phyloP scores from a whole-genome alignment of 2,113 vertebrate species.

The Bungarus multicinctus region DNA sequence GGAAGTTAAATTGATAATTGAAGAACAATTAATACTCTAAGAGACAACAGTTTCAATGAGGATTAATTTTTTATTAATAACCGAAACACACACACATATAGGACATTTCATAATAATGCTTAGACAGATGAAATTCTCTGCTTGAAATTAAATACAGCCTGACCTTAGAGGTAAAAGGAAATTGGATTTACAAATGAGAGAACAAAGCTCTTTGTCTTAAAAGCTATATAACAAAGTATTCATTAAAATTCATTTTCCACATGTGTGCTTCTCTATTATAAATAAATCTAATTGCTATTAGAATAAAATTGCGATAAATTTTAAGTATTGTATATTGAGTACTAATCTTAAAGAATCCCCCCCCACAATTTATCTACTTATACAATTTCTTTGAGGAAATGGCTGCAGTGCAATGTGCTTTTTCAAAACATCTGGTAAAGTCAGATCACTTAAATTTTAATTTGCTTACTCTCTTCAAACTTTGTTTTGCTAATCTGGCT shows the following conservation, averaged over 20 bases:
- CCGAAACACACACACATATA: conserved; percentile 35
- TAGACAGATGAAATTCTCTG: conserved; percentile 49
- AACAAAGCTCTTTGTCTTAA: conserved; percentile 46
- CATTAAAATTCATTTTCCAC: conserved; percentile 57
- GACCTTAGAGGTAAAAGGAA: conserved; percentile 35
- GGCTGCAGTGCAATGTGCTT: conserved; percentile 41
- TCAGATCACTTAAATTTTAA: conserved; percentile 33
- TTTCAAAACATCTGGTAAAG: conserved; percentile 24
- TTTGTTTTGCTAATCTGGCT: conserved; percentile 52
- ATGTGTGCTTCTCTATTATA: conserved; percentile 30
- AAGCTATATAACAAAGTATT: conserved; percentile 43
- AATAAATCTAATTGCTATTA: conserved; percentile 50
- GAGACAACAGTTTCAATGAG: conserved; percentile 35
- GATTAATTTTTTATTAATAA: conserved; percentile 51
- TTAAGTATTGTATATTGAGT: conserved; percentile 51
- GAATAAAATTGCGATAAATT: conserved; percentile 50
- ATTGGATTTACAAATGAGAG: background rate
- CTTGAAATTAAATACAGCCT: conserved; percentile 47
- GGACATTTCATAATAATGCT: conserved; percentile 36
- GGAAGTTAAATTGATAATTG: background rate
- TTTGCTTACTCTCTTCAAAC: conserved; percentile 51
- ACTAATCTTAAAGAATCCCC: conserved; percentile 24
- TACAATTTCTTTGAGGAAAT: conserved; percentile 34
- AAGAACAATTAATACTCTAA: background rate
- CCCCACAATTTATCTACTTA: background rate